Percentiles rank a stretch among this genome's conserved stretches.
These are phyloP conservation scores for Agrypnus murinus DNA, from an alignment of 2,888 invertebrate genomes.

Conservation along the genomic window DNA sequence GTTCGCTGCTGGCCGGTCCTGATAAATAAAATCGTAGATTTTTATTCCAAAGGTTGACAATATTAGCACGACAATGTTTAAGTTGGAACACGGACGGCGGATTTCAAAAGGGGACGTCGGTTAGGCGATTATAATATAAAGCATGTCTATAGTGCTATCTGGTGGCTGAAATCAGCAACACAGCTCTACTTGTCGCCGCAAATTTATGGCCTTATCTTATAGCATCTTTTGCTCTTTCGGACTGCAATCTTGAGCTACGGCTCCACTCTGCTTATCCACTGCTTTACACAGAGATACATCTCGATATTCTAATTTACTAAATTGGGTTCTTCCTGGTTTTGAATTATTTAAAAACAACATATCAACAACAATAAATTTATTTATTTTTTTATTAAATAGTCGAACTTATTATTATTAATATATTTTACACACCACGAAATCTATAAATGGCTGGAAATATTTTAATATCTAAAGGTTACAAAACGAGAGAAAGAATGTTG, in stretches of 20 bases:
- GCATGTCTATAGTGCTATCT: slow-evolving; percentile 64
- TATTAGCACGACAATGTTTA: slow-evolving; percentile 32
- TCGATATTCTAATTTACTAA: slow-evolving; percentile 47
- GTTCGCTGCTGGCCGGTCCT: too few species aligned
- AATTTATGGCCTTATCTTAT: slow-evolving; percentile 63
- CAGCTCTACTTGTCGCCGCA: slow-evolving; percentile 65
- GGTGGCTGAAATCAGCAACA: slow-evolving; percentile 66
- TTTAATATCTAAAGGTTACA: slow-evolving; percentile 24
- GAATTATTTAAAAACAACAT: too few species aligned
- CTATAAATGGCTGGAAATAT: too few species aligned
- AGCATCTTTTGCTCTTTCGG: slow-evolving; percentile 50
- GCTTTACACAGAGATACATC: slow-evolving; percentile 26
- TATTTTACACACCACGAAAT: too few species aligned
- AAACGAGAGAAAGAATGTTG: slow-evolving; percentile 46
- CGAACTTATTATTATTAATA: too few species aligned
- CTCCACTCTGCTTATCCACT: slow-evolving; percentile 48
- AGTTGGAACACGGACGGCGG: slow-evolving; percentile 29
- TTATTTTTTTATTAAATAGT: too few species aligned
- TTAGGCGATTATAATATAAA: slow-evolving; percentile 64
- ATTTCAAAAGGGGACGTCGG: slow-evolving; percentile 50
- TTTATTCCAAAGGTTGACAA: slow-evolving; percentile 22
- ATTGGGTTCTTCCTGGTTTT: slow-evolving; percentile 31
- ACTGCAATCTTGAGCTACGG: slow-evolving; percentile 47
- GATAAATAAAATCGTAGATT: background rate
- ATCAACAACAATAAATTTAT: too few species aligned